Conservation (phyloP, 2,888 invertebrate genomes). For the Drosophila cracens region DNA sequence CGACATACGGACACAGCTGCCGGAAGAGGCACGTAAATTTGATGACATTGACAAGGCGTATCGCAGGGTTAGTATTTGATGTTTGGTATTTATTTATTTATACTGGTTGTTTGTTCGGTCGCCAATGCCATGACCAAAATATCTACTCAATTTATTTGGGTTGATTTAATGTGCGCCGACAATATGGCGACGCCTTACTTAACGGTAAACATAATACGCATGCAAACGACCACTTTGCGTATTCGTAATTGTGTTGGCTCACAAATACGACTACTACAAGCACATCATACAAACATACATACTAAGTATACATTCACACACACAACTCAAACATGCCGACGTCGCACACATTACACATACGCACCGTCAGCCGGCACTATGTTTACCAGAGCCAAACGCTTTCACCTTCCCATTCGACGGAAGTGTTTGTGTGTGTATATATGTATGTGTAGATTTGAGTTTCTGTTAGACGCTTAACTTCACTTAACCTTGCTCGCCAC, state of each 20-base stretch:
- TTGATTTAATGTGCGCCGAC: constrained; percentile 78
- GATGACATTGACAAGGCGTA: constrained; percentile 94
- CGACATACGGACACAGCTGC: constrained; percentile 93
- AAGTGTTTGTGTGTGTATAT: constrained; percentile 21
- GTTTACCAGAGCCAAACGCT: constrained; percentile 67
- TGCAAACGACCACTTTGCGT: constrained; percentile 77
- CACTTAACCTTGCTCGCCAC: constrained; percentile 76
- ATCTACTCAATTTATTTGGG: constrained; percentile 73
- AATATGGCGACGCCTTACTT: constrained; percentile 81
- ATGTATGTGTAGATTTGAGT: constrained; percentile 38
- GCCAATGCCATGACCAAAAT: constrained; percentile 48
- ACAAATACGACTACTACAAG: constrained; percentile 31
- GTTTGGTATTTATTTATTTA: constrained; percentile 36
- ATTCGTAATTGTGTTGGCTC: constrained; percentile 71
- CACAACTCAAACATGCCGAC: constrained; percentile 11
- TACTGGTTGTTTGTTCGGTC: constrained; percentile 44
- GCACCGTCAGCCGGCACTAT: constrained; percentile 50
- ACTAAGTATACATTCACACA: constrained; percentile 9
- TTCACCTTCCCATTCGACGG: constrained; percentile 56
- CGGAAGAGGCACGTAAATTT: constrained; percentile 95
- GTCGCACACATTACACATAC: constrained; percentile 53
- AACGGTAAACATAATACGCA: constrained; percentile 81
- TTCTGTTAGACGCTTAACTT: constrained; percentile 70
- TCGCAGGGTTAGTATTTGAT: constrained; percentile 87
- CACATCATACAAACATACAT: constrained; percentile 13